Percentiles rank a stretch among this genome's conserved stretches.
These are phyloP conservation scores for Morus bassanus DNA, from an alignment of 2,797 vertebrate genomes.

Conservation along the genomic window DNA sequence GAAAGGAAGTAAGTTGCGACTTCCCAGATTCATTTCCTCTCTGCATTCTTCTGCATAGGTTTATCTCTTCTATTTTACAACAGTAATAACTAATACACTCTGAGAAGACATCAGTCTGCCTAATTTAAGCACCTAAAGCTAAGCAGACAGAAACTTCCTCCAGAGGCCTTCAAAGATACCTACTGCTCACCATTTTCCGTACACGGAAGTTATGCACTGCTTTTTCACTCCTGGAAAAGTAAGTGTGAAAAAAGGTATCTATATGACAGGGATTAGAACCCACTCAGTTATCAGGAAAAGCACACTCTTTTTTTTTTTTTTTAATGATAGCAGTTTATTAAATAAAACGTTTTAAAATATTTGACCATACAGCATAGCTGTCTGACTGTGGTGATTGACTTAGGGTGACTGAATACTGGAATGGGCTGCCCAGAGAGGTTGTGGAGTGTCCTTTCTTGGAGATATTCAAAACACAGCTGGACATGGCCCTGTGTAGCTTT, in stretches of 20 bases:
- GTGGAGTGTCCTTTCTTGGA: background rate
- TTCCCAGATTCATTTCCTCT: background rate
- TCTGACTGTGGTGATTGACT: background rate
- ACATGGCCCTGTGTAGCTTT: background rate
- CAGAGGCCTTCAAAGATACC: background rate
- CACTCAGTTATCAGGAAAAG: background rate
- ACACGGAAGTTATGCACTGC: background rate
- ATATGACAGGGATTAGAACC: background rate
- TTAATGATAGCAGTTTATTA: background rate
- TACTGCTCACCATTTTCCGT: background rate
- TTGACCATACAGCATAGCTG: background rate
- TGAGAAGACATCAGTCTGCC: background rate
- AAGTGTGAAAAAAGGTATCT: background rate
- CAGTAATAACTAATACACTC: background rate
- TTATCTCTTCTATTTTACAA: background rate
- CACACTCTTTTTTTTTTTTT: background rate
- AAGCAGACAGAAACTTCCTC: background rate
- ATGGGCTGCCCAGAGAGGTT: background rate
- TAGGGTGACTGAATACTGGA: background rate
- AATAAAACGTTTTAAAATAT: background rate
- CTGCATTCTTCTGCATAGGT: background rate
- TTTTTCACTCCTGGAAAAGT: background rate
- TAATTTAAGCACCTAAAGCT: background rate
- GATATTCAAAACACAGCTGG: background rate
- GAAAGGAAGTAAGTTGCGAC: background rate